Evolutionary conservation across 2,888 invertebrate species (phyloP), one percentile per base, ranked within the genome.

Genomic region (Drosophila barbarae): DNA sequence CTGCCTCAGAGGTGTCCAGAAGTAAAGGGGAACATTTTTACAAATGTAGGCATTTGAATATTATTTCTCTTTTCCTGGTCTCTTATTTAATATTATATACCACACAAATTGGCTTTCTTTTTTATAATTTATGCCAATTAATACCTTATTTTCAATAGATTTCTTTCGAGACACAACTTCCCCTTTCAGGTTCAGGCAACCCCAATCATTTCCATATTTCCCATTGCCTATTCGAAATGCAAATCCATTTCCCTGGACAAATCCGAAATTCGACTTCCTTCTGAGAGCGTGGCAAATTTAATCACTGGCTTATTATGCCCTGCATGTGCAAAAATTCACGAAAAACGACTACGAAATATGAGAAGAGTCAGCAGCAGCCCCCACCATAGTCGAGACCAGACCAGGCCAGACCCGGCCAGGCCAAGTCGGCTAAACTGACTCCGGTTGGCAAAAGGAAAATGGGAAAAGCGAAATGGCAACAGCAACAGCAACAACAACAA

Each of bases 221-320:
- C 46, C 18, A 39, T 32, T 10, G 10, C n/a, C 12, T 41, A 13
- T n/a, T 21, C 23, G 3, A 46, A 53, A 53, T 57, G 36, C 18
- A 38, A 56, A 56, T 47, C 18, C 18, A 60, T 60, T 60, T 41
- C 32, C 47, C 39, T 47, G 3, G 21, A 26, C 32, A 38, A 47
- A 47, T 57, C 18, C 21, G 26, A n/a, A 34, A 56, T 56, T 56
- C 56, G 18, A 60, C 60, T 68, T 59, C 67, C 67, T 58, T 49
- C 41, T 39, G 42, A 42, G 53, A 53, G 53, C 49, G 41, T 68
- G 41, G 66, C 64, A 61, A 64, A 59, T 38, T 61, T 46, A 78
- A 74, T 73, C 71, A 63, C 18, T 36, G 46, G 32, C 74, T 60
- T 57, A 69, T 69, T 67, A 76, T 74, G 58, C 73, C 59, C 58